These are phyloP conservation scores for Scylla paramamosain DNA, from an alignment of 1,140 invertebrate genomes.

Conservation along the genomic window DNA sequence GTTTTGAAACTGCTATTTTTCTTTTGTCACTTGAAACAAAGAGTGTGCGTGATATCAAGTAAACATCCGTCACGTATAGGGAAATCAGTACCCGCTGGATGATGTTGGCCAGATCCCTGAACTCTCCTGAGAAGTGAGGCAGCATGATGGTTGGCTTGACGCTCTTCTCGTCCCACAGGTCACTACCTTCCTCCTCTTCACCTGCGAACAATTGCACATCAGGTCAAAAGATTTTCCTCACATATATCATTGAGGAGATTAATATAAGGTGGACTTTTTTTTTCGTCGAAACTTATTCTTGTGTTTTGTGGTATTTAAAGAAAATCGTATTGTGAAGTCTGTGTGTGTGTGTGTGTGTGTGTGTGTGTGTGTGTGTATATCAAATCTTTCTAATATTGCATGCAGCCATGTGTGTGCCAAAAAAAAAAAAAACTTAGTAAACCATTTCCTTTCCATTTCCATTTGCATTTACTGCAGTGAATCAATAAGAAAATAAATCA, in stretches of 20 bases:
- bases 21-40: too few relatives aligned
- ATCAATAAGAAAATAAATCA: too few relatives aligned
- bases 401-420: too few relatives aligned
- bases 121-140: slow-evolving; percentile 73
- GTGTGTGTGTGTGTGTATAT: too few relatives aligned
- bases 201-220: not conserved
- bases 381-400: too few relatives aligned
- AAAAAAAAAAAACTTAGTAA: too few relatives aligned
- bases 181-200: slow-evolving; percentile 66
- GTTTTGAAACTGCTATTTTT: too few relatives aligned
- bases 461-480: too few relatives aligned
- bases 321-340: not conserved
- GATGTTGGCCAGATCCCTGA: slow-evolving; percentile 75
- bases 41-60: too few relatives aligned
- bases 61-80: too few relatives aligned
- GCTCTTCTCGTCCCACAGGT: slow-evolving; percentile 72
- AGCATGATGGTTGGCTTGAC: slow-evolving; percentile 66
- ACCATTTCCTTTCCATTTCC: too few relatives aligned
- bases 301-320: not conserved
- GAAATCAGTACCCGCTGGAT: slow-evolving; percentile 68
- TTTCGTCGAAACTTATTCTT: not conserved
- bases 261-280: too few relatives aligned
- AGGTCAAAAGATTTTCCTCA: not conserved
- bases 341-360: not conserved
- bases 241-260: not conserved